Evolutionary conservation across 2,888 invertebrate genomes (phyloP).

Genomic region (Monopis laevigella): DNA sequence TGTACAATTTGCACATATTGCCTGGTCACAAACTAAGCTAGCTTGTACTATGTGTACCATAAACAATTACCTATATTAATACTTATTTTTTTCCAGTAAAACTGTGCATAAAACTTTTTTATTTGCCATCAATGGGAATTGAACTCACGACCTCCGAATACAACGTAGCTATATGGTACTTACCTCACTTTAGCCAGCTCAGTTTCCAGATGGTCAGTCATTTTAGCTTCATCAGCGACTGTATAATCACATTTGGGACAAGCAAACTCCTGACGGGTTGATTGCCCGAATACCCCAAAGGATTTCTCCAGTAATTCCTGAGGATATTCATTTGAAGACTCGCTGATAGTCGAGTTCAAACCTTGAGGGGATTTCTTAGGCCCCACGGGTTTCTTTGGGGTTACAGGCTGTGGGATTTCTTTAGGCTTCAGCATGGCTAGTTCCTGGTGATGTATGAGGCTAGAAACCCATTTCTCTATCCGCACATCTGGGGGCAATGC

Average conservation of each 20-base stretch:
- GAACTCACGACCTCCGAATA: too few relatives aligned
- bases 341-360: too few relatives aligned
- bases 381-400: neutral
- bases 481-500: conserved; percentile 44
- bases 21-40: too few relatives aligned
- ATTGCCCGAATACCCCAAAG: conserved; percentile 39
- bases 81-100: too few relatives aligned
- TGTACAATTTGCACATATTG: too few relatives aligned
- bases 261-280: conserved; percentile 28
- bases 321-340: too few relatives aligned
- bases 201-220: conserved; percentile 44
- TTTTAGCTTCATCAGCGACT: conserved; percentile 29
- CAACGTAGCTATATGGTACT: too few relatives aligned
- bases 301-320: conserved; percentile 30
- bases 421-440: conserved; percentile 23
- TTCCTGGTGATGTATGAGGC: conserved; percentile 37
- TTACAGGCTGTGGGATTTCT: conserved; percentile 15
- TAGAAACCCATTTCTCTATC: conserved; percentile 63
- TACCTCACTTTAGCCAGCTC: conserved; percentile 52
- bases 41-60: too few relatives aligned
- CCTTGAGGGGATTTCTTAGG: too few relatives aligned
- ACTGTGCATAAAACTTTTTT: too few relatives aligned
- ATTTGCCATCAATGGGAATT: too few relatives aligned
- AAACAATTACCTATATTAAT: too few relatives aligned
- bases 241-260: conserved; percentile 43